Conservation (phyloP, 1,140 invertebrate genomes). For the Tetramorium simillimum region DNA sequence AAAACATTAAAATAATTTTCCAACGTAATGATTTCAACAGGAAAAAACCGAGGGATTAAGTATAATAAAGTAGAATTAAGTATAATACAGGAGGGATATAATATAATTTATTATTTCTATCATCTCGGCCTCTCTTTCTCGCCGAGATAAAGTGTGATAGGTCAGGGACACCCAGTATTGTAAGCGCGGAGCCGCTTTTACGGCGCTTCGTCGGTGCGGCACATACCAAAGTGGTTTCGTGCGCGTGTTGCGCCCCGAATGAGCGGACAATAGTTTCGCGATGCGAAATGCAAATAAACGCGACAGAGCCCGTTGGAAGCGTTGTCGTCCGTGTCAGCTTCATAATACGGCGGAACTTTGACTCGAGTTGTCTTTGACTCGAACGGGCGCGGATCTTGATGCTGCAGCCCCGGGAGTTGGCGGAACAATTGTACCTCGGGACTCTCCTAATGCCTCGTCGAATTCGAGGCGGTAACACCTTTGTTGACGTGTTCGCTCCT, state of each 20-base stretch:
- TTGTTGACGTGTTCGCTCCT: constrained; percentile 55
- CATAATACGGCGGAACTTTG: constrained; percentile 68
- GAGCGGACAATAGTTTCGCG: constrained; percentile 62
- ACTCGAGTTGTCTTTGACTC: constrained; percentile 33
- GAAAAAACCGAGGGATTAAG: neutral
- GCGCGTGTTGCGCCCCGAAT: constrained; percentile 42
- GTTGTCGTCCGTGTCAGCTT: constrained; percentile 67
- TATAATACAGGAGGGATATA: no score
- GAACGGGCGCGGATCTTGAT: constrained; percentile 66
- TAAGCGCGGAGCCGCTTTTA: constrained; percentile 1
- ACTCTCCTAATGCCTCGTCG: constrained; percentile 53
- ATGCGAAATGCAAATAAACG: constrained; percentile 66
- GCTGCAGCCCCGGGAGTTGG: constrained; percentile 46
- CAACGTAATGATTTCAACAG: neutral
- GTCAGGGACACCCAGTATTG: constrained; percentile 14
- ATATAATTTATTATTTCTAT: neutral
- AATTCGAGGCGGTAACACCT: constrained; percentile 59
- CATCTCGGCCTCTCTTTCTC: neutral
- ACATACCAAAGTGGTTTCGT: constrained; percentile 4
- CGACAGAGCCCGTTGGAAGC: constrained; percentile 40
- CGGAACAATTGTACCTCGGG: constrained; percentile 50
- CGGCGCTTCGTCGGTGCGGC: constrained; percentile 10
- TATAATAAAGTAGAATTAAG: no score
- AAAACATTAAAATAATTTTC: no score
- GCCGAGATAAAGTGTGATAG: neutral